A percentile compares a stretch with the other conserved stretches of the same genome.
Evolutionary conservation across 2,113 vertebrate genomes (phyloP).

Genomic region (Echinops telfairi): DNA sequence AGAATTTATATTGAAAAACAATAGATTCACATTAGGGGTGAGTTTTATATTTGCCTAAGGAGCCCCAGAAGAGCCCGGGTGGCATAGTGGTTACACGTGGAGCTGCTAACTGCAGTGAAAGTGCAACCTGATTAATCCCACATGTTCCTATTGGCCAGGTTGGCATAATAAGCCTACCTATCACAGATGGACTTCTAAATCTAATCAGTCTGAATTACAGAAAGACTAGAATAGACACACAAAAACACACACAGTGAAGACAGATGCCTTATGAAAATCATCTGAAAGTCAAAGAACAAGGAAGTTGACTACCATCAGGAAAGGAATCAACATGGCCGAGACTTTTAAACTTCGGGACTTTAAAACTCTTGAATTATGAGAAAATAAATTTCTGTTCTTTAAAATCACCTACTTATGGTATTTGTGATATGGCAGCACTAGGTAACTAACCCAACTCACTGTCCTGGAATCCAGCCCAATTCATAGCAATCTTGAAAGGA

Average conservation of each 20-base stretch:
- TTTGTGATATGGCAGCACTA: not conserved
- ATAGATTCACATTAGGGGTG: not conserved
- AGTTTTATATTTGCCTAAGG: slow-evolving; percentile 32
- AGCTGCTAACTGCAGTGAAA: too few species aligned
- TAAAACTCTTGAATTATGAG: not conserved
- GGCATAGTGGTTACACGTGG: too few species aligned
- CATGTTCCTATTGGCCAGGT: too few species aligned
- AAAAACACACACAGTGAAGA: not conserved
- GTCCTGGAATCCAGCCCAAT: too few species aligned
- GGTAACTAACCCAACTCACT: too few species aligned
- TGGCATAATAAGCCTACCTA: too few species aligned
- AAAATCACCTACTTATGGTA: not conserved
- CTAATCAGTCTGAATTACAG: not conserved
- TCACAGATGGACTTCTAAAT: not conserved
- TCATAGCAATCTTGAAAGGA: too few species aligned
- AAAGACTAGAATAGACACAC: not conserved
- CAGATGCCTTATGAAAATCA: not conserved
- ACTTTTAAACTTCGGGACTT: not conserved
- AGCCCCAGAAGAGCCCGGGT: not conserved
- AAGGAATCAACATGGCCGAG: not conserved
- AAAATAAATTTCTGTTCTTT: not conserved
- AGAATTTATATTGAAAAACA: too few species aligned
- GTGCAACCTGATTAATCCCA: too few species aligned
- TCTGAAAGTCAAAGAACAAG: not conserved
- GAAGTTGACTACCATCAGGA: not conserved